Base-by-base conservation (phyloP, 2,797 vertebrate species). In the Morus bassanus region DNA sequence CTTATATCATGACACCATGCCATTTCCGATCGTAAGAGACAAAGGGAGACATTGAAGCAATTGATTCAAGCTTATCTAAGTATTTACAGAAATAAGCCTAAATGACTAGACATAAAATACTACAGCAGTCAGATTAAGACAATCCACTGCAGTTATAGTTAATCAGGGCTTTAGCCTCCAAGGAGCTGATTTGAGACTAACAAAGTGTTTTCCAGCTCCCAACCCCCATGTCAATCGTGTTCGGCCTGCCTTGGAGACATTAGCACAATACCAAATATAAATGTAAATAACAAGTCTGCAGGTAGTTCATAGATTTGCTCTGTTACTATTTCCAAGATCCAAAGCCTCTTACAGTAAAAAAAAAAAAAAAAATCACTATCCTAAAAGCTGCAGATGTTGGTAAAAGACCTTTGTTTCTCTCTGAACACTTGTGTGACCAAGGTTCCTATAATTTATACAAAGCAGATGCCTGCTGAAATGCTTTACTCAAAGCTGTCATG, bases 31-130 rank as follows among this genome's bases (percentile, higher is more conserved):
- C 74, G 63, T 43, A 68, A 61, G 78, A 95, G 73, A 85, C 73
- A 91, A 93, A 95, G 51, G 70, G 25, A 93, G 60, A 68, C 33
- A 27, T 13, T 81, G 88, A 43, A 91, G 67, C 75, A 93, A 92
- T 96, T 94, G 91, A 80, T 87, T 94, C 75, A 88, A 92, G 70
- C 93, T 95, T 94, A 93, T 93, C 95, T 88, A 95, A 93, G 82
- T 94, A 94, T 94, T 97, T 97, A 93, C 88, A 94, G 89, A 93
- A 93, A 95, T 89, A 92, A 95, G 50, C 70, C 91, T 96, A 51
- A 95, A 95, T 95, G 84, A 92, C 85, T 73, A 93, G 91, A 93
- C 51, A 24, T 68, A 80, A 97, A 96, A 94, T 91, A 86, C 89
- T 87, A 63, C 35, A 84, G 68, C 75, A 86, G 70, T 46, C 88